Conservation (phyloP, 2,797 vertebrate genomes). For the Halcyon chelicuti region DNA sequence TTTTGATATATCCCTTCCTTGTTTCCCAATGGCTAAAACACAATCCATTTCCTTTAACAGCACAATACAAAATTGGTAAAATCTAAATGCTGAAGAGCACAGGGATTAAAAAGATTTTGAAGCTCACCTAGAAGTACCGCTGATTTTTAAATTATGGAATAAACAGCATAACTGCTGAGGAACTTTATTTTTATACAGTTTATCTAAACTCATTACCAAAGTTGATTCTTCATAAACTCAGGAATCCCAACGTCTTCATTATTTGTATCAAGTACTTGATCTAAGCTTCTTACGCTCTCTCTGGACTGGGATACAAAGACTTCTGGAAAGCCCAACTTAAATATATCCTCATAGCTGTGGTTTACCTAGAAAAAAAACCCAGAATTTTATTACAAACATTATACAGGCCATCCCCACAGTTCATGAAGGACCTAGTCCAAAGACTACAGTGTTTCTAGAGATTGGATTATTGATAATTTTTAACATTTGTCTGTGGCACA, state of each 20-base stretch:
- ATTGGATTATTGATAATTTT: neutral
- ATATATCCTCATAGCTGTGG: constrained; percentile 55
- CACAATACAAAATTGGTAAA: neutral
- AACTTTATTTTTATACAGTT: neutral
- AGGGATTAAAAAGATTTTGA: neutral
- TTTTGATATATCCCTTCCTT: neutral
- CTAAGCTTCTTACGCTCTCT: constrained; percentile 59
- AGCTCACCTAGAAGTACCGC: neutral
- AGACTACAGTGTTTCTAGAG: neutral
- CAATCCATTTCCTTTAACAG: neutral
- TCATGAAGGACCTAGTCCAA: neutral
- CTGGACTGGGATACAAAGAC: constrained; percentile 27
- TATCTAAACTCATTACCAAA: constrained; percentile 62
- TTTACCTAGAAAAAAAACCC: constrained; percentile 46
- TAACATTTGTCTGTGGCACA: neutral
- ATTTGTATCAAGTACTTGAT: constrained; percentile 44
- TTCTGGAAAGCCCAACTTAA: constrained; percentile 75
- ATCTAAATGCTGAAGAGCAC: neutral
- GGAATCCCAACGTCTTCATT: constrained; percentile 31
- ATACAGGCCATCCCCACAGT: neutral
- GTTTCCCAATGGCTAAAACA: neutral
- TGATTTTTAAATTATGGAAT: neutral
- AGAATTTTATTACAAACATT: neutral
- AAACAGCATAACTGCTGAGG: neutral
- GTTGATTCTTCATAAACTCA: neutral